phyloP scores from a whole-genome alignment of 2,113 vertebrate species.

The Calonectris borealis region DNA sequence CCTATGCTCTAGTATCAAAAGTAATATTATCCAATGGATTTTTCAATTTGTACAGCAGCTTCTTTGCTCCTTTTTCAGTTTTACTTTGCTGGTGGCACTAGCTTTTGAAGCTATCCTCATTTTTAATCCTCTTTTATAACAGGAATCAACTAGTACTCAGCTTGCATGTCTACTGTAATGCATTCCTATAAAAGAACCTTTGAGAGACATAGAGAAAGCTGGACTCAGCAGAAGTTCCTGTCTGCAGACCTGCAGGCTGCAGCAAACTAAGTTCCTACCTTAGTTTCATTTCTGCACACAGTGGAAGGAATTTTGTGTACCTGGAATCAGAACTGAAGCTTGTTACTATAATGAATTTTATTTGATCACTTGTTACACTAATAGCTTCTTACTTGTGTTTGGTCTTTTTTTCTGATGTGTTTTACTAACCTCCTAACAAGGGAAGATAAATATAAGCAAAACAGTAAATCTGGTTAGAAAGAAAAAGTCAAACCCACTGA shows the following conservation, averaged over 20 bases:
- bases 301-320: not conserved
- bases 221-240: not conserved
- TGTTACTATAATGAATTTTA: not conserved
- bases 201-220: not conserved
- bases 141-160: slow-evolving; percentile 8
- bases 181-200: not conserved
- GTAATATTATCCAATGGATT: not conserved
- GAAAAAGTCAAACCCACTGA: not conserved
- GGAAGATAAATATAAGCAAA: not conserved
- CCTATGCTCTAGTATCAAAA: not conserved
- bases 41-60: slow-evolving; percentile 1
- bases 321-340: not conserved
- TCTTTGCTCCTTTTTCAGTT: slow-evolving; percentile 13
- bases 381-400: not conserved
- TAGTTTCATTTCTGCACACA: not conserved
- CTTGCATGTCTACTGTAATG: not conserved
- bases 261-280: not conserved
- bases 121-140: slow-evolving; percentile 44
- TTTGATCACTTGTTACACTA: not conserved
- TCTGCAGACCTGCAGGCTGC: slow-evolving; percentile 13
- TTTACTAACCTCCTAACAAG: not conserved
- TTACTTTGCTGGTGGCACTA: not conserved
- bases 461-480: not conserved
- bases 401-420: not conserved
- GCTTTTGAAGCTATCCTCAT: slow-evolving; percentile 22